Evolutionary conservation across 2,113 vertebrate species (phyloP).

Genomic region (Greenwoodochromis staneri): DNA sequence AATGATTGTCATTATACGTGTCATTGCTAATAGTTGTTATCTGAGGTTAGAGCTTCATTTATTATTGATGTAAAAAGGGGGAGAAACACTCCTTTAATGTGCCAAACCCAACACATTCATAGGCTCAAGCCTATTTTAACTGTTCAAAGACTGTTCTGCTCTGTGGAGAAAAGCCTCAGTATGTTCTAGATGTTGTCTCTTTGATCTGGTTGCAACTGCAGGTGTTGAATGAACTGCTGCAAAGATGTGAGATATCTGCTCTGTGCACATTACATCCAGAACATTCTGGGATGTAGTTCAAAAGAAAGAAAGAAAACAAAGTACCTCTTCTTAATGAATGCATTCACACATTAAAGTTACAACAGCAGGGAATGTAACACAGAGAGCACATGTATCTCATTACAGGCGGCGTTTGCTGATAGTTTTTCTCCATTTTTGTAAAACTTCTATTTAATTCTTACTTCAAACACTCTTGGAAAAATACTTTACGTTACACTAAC

Average conservation of each 20-base stretch:
- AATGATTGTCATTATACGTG: not conserved
- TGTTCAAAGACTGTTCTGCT: not conserved
- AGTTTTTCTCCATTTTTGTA: not conserved
- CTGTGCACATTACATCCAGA: not conserved
- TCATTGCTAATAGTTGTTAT: not conserved
- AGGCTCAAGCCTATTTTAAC: not conserved
- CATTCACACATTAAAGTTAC: slow-evolving; percentile 16
- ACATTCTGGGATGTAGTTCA: not conserved
- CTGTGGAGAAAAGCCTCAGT: not conserved
- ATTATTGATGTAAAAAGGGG: not conserved
- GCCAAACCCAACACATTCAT: not conserved
- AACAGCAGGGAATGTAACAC: not conserved
- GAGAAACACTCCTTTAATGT: not conserved
- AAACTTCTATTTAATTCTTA: not conserved
- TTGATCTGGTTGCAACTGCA: not conserved
- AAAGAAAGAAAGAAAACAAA: not conserved
- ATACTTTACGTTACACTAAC: not conserved
- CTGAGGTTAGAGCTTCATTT: not conserved
- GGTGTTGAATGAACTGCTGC: not conserved
- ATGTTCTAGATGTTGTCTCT: not conserved
- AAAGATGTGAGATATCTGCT: not conserved
- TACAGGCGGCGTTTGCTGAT: not conserved
- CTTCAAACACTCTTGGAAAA: not conserved
- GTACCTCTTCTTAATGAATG: not conserved
- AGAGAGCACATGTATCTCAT: not conserved